phyloP scores from a whole-genome alignment of 2,113 vertebrate genomes.

The Cettia cetti region DNA sequence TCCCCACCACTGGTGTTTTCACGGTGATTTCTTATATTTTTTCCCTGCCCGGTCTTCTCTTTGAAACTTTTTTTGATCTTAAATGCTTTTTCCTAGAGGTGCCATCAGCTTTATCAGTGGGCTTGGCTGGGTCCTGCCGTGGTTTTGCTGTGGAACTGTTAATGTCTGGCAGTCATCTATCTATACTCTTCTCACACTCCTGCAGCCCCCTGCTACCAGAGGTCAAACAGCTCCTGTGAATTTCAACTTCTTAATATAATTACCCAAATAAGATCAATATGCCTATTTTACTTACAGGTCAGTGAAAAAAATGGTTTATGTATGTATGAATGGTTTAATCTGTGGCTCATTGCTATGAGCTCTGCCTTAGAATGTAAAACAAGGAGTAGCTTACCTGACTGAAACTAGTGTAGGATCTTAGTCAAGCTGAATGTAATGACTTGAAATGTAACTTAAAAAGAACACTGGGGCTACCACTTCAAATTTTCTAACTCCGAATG shows the following conservation, averaged over 20 bases:
- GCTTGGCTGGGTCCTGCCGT: not conserved
- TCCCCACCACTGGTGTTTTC: not conserved
- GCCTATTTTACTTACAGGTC: not conserved
- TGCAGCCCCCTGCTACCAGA: not conserved
- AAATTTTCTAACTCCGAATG: not conserved
- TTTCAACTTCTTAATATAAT: not conserved
- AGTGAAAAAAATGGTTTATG: not conserved
- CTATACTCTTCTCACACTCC: not conserved
- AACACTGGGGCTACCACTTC: not conserved
- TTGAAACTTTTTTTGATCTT: not conserved
- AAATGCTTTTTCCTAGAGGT: not conserved
- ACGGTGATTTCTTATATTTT: not conserved
- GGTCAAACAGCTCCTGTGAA: not conserved
- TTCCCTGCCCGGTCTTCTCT: fast-evolving
- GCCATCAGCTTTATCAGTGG: not conserved
- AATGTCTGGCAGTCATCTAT: not conserved
- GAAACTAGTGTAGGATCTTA: not conserved
- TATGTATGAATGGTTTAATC: not conserved
- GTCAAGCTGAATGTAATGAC: not conserved
- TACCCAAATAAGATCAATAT: not conserved
- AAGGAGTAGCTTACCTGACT: not conserved
- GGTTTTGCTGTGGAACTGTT: not conserved
- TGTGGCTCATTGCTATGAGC: not conserved
- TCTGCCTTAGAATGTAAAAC: not conserved
- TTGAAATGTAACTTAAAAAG: not conserved